phyloP scores from a whole-genome alignment of 2,113 vertebrate genomes.

The Dolichotis patagonum region DNA sequence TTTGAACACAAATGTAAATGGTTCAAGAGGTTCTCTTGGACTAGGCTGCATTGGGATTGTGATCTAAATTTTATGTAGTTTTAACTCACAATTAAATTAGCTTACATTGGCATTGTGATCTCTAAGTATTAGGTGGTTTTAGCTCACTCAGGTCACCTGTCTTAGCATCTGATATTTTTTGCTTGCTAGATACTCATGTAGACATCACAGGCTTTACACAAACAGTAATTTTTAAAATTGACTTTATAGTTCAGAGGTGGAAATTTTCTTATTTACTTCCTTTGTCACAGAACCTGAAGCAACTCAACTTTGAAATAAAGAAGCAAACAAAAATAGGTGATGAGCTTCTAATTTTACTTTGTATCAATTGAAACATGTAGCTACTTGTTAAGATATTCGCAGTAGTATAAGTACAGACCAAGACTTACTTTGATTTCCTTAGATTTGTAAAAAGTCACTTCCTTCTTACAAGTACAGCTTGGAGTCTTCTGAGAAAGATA shows the following conservation, averaged over 20 bases:
- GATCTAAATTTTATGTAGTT: background rate
- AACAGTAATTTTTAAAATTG: constrained; percentile 57
- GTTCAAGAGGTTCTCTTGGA: background rate
- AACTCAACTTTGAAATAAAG: constrained; percentile 58
- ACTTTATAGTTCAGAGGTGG: constrained; percentile 58
- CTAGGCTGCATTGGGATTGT: background rate
- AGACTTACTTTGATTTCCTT: constrained; percentile 32
- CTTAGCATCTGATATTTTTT: background rate
- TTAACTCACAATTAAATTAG: background rate
- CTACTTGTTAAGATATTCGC: constrained; percentile 48
- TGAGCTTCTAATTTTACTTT: constrained; percentile 58
- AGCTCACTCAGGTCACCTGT: background rate
- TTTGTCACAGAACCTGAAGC: constrained; percentile 52
- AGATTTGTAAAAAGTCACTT: constrained; percentile 37
- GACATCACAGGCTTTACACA: background rate
- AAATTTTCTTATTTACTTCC: constrained; percentile 71
- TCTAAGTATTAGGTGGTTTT: background rate
- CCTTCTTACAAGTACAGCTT: constrained; percentile 10
- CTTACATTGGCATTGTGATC: background rate
- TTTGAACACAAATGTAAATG: background rate
- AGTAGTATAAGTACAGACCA: background rate
- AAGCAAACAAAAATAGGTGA: constrained; percentile 45
- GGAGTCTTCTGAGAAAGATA: constrained; percentile 38
- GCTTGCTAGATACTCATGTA: background rate
- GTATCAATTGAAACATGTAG: background rate